Evolutionary conservation across 2,797 vertebrate species (phyloP).

Genomic region (Apogon talboti): DNA sequence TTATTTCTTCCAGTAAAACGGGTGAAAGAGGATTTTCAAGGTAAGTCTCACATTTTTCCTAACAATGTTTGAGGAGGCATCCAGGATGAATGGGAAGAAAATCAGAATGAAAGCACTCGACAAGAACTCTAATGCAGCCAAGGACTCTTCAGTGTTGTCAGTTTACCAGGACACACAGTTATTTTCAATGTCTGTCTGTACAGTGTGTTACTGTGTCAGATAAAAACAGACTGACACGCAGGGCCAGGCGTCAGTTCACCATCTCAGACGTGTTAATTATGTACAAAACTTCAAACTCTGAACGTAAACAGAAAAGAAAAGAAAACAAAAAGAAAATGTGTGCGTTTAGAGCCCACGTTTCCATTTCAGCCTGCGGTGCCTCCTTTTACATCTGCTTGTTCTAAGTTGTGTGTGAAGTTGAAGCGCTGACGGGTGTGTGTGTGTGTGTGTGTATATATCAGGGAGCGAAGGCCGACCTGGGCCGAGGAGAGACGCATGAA

Average conservation of each 20-base stretch:
- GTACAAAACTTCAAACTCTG: too few relatives aligned
- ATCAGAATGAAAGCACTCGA: not conserved
- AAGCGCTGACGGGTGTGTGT: constrained; percentile 6
- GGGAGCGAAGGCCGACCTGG: constrained; percentile 95
- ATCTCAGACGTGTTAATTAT: too few relatives aligned
- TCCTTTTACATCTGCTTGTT: not conserved
- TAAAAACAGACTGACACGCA: too few relatives aligned
- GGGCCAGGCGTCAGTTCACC: too few relatives aligned
- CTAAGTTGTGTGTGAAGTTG: too few relatives aligned
- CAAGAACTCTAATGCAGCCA: not conserved
- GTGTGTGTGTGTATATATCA: constrained; percentile 54
- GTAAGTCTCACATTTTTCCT: constrained; percentile 50
- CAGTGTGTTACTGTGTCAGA: too few relatives aligned
- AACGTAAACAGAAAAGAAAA: too few relatives aligned
- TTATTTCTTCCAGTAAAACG: constrained; percentile 68
- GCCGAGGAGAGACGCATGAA: constrained; percentile 96
- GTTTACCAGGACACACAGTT: not conserved
- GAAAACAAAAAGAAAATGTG: not conserved
- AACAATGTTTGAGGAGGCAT: not conserved
- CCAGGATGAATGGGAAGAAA: not conserved
- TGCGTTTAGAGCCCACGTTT: accelerated
- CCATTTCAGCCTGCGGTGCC: not conserved
- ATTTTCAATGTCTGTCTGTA: too few relatives aligned
- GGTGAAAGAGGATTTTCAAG: constrained; percentile 76
- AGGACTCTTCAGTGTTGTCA: not conserved